These are phyloP conservation scores for Odobenus rosmarus DNA, from an alignment of 2,113 vertebrate genomes.

Conservation along the genomic window DNA sequence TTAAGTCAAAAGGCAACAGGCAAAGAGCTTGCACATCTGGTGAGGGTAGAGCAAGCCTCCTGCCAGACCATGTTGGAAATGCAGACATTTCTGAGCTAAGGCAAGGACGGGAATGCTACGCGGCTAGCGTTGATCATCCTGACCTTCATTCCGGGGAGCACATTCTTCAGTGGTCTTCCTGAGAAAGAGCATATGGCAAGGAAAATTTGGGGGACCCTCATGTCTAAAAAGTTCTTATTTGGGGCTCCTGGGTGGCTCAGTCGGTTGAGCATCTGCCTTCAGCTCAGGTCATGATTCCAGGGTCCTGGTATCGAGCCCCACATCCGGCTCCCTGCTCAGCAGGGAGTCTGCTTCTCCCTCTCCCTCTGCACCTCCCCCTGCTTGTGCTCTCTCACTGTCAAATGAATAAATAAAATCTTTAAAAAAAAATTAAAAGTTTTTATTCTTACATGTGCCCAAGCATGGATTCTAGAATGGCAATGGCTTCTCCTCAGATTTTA, in stretches of 20 bases:
- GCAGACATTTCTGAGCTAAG: not conserved
- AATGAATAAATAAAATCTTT: not conserved
- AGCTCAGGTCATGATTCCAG: not conserved
- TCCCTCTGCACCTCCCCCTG: not conserved
- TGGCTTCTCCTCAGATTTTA: not conserved
- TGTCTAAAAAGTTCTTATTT: not conserved
- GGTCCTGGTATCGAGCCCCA: not conserved
- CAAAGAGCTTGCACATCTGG: not conserved
- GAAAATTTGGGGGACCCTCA: not conserved
- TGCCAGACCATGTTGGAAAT: not conserved
- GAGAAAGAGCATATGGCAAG: not conserved
- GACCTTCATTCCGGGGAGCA: not conserved
- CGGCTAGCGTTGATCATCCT: not conserved
- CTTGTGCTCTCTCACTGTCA: not conserved
- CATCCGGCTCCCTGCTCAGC: not conserved
- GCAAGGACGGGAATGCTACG: not conserved
- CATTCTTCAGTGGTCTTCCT: not conserved
- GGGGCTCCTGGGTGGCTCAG: not conserved
- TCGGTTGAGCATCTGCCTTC: not conserved
- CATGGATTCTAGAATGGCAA: not conserved
- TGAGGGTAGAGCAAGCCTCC: not conserved
- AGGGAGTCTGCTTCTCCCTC: not conserved
- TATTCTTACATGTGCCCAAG: not conserved
- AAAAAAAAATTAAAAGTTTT: not conserved
- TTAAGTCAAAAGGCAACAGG: not conserved